Base-by-base conservation (phyloP, 2,888 invertebrate species). In the Tenthredo livida region DNA sequence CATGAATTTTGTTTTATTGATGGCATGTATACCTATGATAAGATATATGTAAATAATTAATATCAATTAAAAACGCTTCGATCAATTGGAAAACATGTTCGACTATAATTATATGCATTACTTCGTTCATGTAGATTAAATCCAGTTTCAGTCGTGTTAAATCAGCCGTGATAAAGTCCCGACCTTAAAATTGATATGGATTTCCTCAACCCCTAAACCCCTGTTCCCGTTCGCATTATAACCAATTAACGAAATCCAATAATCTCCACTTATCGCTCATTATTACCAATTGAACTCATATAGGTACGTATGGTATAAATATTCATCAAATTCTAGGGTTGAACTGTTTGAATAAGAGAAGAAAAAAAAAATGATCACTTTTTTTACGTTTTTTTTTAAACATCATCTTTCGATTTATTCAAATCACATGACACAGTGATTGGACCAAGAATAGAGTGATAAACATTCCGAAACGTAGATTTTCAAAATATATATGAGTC, bases 341-440 rank as follows among this genome's bases (percentile, higher is more conserved):
- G 21, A 2, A n/a, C 54, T n/a, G 9, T n/a, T 54, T 1, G n/a
- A 5, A 54, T 54, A 7, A n/a, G n/a, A n/a, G n/a, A 54, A 54
- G 4, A n/a, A 54, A 54, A 54, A 37, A 54, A 58, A 58, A 21
- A 58, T 12, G 9, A 40, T 7, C 1, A 40, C 0, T 47, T 47
- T 1, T 12, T 47, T 47, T 47, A 0, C 10, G 0, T 65, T 37
- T 37, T 72, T 17, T 37, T 88, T 87, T 2, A 43, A 86, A 88
- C 90, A 95, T 97, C 97, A 98, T 96, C 97, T 97, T 95, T 97
- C 96, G 94, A 97, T 97, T 94, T 98, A 95, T 94, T 98, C 98
- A 91, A 96, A 96, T 95, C 97, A 97, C 94, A 98, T 96, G 43
- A 10, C 94, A 97, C 98, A 98, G 95, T 33, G 95, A 95, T 86